Percentiles rank a stretch among this genome's conserved stretches.
phyloP scores from a whole-genome alignment of 1,140 invertebrate species.

The Zaprionus gabonicus region DNA sequence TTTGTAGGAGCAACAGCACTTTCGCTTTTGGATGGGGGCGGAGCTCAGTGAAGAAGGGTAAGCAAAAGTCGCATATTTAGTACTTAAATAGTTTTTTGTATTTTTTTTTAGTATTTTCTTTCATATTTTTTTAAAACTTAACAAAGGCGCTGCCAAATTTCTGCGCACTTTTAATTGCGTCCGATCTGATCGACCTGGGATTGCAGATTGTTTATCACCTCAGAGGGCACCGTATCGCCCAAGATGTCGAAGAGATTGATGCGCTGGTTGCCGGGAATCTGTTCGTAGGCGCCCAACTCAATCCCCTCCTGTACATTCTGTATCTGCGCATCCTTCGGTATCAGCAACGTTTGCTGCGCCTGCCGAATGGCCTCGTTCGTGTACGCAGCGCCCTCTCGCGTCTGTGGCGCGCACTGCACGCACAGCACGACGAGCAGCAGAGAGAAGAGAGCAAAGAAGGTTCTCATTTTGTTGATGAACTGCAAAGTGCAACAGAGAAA shows the following conservation, averaged over 20 bases:
- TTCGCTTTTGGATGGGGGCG: slow-evolving; percentile 52
- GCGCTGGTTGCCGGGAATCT: slow-evolving; percentile 92
- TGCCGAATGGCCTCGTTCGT: slow-evolving; percentile 94
- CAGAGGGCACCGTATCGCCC: slow-evolving; percentile 91
- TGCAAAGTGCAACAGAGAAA: slow-evolving; percentile 22
- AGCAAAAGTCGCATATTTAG: slow-evolving; percentile 40
- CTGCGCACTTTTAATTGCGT: slow-evolving; percentile 85
- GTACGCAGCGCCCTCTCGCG: slow-evolving; percentile 90
- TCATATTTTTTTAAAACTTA: slow-evolving; percentile 60
- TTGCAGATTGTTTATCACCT: slow-evolving; percentile 94
- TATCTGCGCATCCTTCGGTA: slow-evolving; percentile 93
- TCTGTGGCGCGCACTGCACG: slow-evolving; percentile 87
- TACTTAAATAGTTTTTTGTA: slow-evolving; percentile 55
- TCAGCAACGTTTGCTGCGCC: slow-evolving; percentile 92
- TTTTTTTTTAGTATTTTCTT: slow-evolving; percentile 34
- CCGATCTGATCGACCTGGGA: slow-evolving; percentile 92
- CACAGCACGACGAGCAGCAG: slow-evolving; percentile 83
- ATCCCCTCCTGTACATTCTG: slow-evolving; percentile 93
- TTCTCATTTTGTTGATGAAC: slow-evolving; percentile 69
- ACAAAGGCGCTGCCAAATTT: slow-evolving; percentile 46
- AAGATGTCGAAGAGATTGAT: slow-evolving; percentile 93
- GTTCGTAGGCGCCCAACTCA: slow-evolving; percentile 92
- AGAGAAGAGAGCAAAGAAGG: slow-evolving; percentile 80
- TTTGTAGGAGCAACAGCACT: slow-evolving; percentile 59
- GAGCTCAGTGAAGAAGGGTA: neutral